phyloP scores from a whole-genome alignment of 2,113 vertebrate genomes.

The Pachyramphus minor region DNA sequence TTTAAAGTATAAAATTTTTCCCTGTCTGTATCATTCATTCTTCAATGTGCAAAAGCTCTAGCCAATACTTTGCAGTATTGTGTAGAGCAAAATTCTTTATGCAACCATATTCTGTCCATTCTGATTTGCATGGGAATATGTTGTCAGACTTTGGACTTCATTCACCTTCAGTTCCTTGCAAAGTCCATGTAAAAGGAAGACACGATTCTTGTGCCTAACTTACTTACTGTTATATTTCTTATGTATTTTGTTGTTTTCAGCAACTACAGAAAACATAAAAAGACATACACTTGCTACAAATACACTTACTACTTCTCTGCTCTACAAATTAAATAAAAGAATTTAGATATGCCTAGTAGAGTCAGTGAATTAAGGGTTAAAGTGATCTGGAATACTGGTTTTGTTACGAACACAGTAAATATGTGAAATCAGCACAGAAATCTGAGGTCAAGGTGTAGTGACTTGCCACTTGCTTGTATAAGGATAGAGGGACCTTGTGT shows the following conservation, averaged over 20 bases:
- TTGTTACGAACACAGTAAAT: neutral
- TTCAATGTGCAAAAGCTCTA: neutral
- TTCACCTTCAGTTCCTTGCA: neutral
- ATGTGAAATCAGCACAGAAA: neutral
- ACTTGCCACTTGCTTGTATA: neutral
- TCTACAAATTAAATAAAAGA: neutral
- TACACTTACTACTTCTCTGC: neutral
- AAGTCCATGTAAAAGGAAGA: neutral
- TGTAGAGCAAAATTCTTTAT: neutral
- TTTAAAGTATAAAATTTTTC: neutral
- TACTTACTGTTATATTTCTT: neutral
- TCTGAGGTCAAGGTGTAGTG: neutral
- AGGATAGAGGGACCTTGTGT: neutral
- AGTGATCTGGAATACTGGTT: neutral
- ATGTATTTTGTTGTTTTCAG: neutral
- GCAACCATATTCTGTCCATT: neutral
- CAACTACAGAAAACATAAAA: neutral
- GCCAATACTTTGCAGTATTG: neutral
- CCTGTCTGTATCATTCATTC: neutral
- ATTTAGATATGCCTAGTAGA: neutral
- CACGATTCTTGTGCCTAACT: neutral
- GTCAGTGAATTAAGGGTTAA: neutral
- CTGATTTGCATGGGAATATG: neutral
- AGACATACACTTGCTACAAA: neutral
- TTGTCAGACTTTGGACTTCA: neutral